Evolutionary conservation across 2,113 vertebrate genomes (phyloP).

Genomic region (Lagopus muta): DNA sequence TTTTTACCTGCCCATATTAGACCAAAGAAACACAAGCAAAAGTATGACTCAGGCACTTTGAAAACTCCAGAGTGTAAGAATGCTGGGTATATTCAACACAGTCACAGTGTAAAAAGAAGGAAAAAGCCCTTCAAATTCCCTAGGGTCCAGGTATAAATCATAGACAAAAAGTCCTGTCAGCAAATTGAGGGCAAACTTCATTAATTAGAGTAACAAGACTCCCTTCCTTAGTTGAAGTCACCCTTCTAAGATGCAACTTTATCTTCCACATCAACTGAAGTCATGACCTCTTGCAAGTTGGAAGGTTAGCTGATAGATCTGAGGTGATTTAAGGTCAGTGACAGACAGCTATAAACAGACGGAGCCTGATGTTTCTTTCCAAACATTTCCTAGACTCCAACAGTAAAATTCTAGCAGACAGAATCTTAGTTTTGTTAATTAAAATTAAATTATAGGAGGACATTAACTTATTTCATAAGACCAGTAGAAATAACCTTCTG

Average conservation of each 20-base stretch:
- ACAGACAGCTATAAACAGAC: background rate
- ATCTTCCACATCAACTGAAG: background rate
- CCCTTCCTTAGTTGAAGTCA: background rate
- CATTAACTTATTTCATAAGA: background rate
- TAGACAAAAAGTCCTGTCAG: background rate
- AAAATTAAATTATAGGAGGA: background rate
- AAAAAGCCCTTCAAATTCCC: background rate
- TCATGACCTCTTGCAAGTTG: background rate
- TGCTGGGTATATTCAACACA: background rate
- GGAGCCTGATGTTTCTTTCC: background rate
- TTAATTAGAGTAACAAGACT: background rate
- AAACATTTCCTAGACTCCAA: background rate
- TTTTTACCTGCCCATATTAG: constrained; percentile 60
- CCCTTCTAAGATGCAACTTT: background rate
- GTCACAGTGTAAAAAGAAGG: background rate
- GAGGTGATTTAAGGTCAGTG: background rate
- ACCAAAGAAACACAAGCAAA: constrained; percentile 12
- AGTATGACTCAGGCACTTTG: background rate
- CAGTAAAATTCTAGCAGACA: background rate
- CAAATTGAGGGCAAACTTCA: background rate
- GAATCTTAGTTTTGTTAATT: background rate
- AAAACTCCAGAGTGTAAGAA: background rate
- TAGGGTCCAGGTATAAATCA: background rate
- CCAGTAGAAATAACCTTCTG: background rate
- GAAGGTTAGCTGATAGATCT: background rate